phyloP scores from a whole-genome alignment of 2,113 vertebrate species.

The Lota lota region DNA sequence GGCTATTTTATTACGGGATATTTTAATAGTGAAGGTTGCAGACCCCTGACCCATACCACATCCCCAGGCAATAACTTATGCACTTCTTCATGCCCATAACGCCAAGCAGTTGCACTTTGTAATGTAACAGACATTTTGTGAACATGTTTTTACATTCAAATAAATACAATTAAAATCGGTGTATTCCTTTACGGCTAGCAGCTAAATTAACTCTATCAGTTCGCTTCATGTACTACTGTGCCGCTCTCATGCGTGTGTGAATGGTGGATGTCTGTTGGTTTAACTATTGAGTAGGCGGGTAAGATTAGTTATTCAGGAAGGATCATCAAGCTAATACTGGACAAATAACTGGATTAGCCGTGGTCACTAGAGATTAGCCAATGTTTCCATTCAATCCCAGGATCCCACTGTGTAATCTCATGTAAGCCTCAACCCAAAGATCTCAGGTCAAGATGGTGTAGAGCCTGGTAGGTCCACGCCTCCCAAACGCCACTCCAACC shows the following conservation, averaged over 20 bases:
- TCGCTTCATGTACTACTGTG: background rate
- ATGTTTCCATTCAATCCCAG: background rate
- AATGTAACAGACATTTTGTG: too few relatives aligned
- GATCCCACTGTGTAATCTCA: background rate
- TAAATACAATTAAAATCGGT: too few relatives aligned
- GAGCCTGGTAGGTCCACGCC: background rate
- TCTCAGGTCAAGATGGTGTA: background rate
- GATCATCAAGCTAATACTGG: conserved; percentile 1
- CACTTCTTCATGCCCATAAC: too few relatives aligned
- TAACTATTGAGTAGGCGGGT: background rate
- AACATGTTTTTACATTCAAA: too few relatives aligned
- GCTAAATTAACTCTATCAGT: background rate
- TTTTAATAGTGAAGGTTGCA: too few relatives aligned
- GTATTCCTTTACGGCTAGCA: background rate
- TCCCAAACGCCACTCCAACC: background rate
- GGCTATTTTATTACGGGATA: too few relatives aligned
- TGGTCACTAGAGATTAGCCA: background rate
- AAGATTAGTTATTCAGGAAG: background rate
- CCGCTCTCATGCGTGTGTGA: background rate
- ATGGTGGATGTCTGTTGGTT: background rate
- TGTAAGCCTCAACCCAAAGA: background rate
- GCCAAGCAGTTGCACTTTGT: too few relatives aligned
- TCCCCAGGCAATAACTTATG: too few relatives aligned
- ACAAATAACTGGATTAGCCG: conserved; percentile 1
- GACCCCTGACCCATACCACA: too few relatives aligned